A percentile compares a stretch with the other conserved stretches of the same genome.
Conservation (phyloP, 53 echinoderm and acorn worm species). For the Luidia sarsii region DNA sequence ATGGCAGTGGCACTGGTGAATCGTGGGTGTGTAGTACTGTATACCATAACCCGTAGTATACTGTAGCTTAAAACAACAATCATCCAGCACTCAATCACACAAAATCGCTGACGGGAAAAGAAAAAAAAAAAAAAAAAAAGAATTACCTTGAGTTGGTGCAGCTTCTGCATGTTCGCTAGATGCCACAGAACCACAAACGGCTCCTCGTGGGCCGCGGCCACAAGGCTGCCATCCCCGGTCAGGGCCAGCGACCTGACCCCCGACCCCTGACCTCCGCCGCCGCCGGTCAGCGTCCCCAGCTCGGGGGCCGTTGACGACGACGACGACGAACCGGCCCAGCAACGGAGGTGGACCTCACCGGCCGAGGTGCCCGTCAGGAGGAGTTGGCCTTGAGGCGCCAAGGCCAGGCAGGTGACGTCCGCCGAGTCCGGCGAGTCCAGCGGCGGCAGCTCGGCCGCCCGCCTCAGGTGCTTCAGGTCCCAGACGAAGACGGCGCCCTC, state of each 20-base stretch:
- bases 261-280: conserved; percentile 40
- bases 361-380: conserved; percentile 8
- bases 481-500: conserved; percentile 10
- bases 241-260: conserved; percentile 23
- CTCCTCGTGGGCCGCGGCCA: conserved; percentile 39
- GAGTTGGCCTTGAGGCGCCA: background rate
- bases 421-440: background rate
- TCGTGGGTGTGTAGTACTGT: too few relatives aligned
- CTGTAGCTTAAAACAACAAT: too few relatives aligned
- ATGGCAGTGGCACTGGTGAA: too few relatives aligned
- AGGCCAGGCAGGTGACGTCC: conserved; percentile 26
- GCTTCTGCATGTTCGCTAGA: conserved; percentile 15
- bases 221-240: conserved; percentile 29
- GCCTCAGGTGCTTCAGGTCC: conserved; percentile 27
- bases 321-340: conserved; percentile 34
- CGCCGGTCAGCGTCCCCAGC: background rate
- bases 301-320: background rate
- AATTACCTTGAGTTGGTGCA: conserved; percentile 40
- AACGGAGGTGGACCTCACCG: conserved; percentile 8
- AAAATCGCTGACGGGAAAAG: too few relatives aligned
- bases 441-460: background rate
- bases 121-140: background rate
- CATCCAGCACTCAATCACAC: too few relatives aligned
- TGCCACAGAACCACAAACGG: conserved; percentile 42
- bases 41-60: too few relatives aligned